Percentiles rank a stretch among this genome's conserved stretches.
Conservation (phyloP, 2,113 vertebrate genomes). For the Neolamprologus tretocephalus region DNA sequence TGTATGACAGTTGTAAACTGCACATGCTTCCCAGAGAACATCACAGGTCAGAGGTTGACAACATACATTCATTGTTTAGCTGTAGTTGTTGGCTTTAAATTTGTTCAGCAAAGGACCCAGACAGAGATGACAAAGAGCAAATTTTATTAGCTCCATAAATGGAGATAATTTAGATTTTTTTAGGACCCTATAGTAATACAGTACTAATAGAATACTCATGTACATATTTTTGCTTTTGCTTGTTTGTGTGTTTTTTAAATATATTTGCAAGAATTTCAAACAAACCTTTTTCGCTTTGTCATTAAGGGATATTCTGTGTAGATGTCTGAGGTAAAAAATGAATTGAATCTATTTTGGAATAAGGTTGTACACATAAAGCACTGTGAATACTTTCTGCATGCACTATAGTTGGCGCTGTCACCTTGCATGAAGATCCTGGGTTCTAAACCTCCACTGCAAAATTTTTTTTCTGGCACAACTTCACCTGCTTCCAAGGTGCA, state of each 20-base stretch:
- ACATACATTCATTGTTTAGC: neutral
- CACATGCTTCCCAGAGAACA: neutral
- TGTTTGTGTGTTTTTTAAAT: neutral
- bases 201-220: accelerated
- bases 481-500: no score
- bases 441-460: neutral
- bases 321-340: neutral
- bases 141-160: neutral
- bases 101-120: neutral
- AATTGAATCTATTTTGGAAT: neutral
- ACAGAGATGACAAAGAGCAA: neutral
- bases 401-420: neutral
- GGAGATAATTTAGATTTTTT: neutral
- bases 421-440: neutral
- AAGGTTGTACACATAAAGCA: neutral
- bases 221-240: accelerated
- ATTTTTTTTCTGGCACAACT: no score
- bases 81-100: neutral
- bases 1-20: neutral
- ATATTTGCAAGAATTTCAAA: neutral
- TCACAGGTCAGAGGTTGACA: neutral
- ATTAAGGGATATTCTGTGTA: neutral
- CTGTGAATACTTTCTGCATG: neutral
- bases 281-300: accelerated
- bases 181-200: neutral